phyloP scores from a whole-genome alignment of 2,888 invertebrate genomes.

The Smittia aterrima region DNA sequence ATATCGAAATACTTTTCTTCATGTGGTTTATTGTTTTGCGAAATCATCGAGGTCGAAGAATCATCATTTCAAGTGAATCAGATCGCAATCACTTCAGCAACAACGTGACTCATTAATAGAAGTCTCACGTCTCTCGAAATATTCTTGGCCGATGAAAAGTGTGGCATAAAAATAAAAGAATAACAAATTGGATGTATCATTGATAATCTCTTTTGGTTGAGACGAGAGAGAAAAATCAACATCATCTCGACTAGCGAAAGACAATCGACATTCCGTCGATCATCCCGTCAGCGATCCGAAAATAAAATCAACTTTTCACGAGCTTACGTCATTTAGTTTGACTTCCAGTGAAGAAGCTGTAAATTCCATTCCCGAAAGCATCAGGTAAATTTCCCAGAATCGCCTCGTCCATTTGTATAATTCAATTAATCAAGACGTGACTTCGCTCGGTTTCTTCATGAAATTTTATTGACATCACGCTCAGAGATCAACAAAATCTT shows the following conservation, averaged over 20 bases:
- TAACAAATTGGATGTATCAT: slow-evolving; percentile 37
- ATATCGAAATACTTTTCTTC: not conserved
- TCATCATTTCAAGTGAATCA: slow-evolving; percentile 7
- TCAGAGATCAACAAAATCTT: not conserved
- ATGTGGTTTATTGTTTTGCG: not conserved
- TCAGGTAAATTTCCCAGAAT: slow-evolving; percentile 9
- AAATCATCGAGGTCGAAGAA: not conserved
- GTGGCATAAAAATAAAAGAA: slow-evolving; percentile 12
- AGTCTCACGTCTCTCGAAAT: not conserved
- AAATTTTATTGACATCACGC: not conserved
- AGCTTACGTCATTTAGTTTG: not conserved
- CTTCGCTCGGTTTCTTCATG: not conserved
- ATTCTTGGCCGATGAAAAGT: not conserved
- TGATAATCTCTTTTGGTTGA: slow-evolving; percentile 28
- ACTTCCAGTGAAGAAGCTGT: too few species aligned
- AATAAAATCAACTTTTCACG: not conserved
- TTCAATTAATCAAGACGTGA: slow-evolving; percentile 6
- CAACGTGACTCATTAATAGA: slow-evolving; percentile 20
- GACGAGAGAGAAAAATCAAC: not conserved
- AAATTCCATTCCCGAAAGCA: not conserved
- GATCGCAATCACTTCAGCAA: not conserved
- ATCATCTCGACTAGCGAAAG: not conserved
- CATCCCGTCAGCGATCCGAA: not conserved
- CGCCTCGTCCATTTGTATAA: not conserved
- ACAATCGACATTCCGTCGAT: not conserved